A percentile compares a stretch with the other conserved stretches of the same genome.
Conservation (phyloP, 2,888 invertebrate species). For the Lissonota sp. region DNA sequence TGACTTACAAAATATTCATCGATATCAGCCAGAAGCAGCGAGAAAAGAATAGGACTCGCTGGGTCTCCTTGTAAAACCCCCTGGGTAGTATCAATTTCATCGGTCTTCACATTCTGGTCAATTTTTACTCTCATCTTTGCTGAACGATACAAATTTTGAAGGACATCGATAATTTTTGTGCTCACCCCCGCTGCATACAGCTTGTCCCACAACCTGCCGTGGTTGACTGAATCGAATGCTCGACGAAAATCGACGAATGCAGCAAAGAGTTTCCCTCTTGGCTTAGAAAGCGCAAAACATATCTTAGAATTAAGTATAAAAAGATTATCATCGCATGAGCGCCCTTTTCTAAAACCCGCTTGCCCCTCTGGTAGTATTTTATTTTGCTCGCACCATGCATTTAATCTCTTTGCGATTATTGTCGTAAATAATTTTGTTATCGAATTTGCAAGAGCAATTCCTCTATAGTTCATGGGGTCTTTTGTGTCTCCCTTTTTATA, state of each 20-base stretch:
- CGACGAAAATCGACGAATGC: constrained; percentile 6
- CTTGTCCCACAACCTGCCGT: constrained; percentile 16
- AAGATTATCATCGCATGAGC: constrained; percentile 15
- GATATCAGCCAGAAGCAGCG: constrained; percentile 45
- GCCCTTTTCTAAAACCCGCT: constrained; percentile 12
- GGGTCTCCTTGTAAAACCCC: constrained; percentile 64
- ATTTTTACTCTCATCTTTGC: constrained; percentile 18
- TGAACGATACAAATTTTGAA: constrained; percentile 1
- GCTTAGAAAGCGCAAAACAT: not conserved
- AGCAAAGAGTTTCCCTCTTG: constrained; percentile 5
- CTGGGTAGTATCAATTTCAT: constrained; percentile 45
- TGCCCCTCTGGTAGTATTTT: constrained; percentile 35
- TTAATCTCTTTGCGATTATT: constrained; percentile 9
- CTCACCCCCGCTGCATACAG: constrained; percentile 2
- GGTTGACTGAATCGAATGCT: not conserved
- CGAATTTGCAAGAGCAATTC: constrained; percentile 24
- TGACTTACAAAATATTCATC: not conserved
- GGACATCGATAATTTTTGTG: constrained; percentile 3
- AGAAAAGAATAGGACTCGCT: constrained; percentile 55
- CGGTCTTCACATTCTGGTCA: not conserved
- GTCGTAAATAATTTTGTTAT: constrained; percentile 26
- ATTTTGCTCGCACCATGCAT: not conserved
- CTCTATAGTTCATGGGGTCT: constrained; percentile 29
- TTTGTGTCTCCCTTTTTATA: constrained; percentile 26
- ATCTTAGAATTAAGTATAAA: constrained; percentile 22